Conservation (phyloP, 2,113 vertebrate species). For the Tachuris rubrigastra region DNA sequence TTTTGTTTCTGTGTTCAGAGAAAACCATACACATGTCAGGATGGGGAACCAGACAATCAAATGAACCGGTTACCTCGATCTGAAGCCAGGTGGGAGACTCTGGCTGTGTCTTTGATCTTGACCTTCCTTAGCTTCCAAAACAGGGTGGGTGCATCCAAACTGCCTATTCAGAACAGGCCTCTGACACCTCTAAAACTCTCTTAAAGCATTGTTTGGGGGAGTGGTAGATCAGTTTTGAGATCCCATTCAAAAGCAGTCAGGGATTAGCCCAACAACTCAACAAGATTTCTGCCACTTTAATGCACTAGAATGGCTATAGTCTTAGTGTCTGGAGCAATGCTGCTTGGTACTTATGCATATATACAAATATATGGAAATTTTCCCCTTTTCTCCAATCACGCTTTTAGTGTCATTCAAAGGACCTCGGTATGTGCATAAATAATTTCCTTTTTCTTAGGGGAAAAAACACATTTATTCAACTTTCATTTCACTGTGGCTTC, state of each 20-base stretch:
- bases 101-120: fast-evolving
- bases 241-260: background rate
- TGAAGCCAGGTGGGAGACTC: fast-evolving
- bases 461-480: background rate
- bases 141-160: background rate
- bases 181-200: background rate
- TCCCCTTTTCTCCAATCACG: background rate
- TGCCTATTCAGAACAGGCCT: too few relatives aligned
- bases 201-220: background rate
- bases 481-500: background rate
- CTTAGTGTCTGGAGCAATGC: background rate
- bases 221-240: background rate
- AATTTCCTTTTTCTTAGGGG: background rate
- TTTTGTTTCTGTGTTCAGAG: background rate
- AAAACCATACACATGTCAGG: fast-evolving
- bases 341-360: background rate
- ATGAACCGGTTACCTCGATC: background rate
- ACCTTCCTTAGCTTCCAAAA: background rate
- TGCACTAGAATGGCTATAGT: background rate
- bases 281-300: background rate
- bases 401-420: background rate
- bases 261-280: background rate
- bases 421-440: background rate
- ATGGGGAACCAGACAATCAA: background rate
- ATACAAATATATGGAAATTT: background rate